Evolutionary conservation across 2,888 invertebrate genomes (phyloP).

Genomic region (Drosophila ezoana): DNA sequence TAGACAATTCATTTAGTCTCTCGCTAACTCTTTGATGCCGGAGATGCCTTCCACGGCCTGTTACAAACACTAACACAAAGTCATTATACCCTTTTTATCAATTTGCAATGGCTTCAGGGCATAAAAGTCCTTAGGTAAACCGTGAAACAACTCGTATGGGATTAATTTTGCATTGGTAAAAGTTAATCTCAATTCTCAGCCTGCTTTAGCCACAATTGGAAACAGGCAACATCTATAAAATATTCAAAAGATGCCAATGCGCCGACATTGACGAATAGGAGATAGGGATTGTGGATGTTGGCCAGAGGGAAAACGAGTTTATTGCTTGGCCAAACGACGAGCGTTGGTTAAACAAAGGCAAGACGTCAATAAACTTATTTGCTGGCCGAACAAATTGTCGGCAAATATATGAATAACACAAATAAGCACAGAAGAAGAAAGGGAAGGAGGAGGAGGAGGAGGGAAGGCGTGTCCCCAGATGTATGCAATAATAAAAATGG

Average conservation of each 20-base stretch:
- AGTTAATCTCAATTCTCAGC: conserved; percentile 16
- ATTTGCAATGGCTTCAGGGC: too few relatives aligned
- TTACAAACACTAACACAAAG: too few relatives aligned
- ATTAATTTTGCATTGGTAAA: neutral
- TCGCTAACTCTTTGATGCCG: too few relatives aligned
- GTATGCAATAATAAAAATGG: conserved; percentile 59
- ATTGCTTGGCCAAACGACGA: conserved; percentile 13
- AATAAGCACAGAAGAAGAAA: conserved; percentile 46
- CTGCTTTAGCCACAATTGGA: conserved; percentile 14
- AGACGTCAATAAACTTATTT: conserved; percentile 60
- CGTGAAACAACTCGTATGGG: too few relatives aligned
- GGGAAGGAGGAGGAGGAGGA: neutral
- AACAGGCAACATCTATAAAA: conserved; percentile 35
- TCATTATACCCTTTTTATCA: too few relatives aligned
- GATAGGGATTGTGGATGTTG: neutral
- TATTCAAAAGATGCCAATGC: conserved; percentile 40
- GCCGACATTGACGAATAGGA: conserved; percentile 21
- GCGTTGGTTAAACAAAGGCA: conserved; percentile 47
- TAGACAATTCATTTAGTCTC: too few relatives aligned
- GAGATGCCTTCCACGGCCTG: too few relatives aligned
- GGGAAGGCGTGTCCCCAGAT: conserved; percentile 32
- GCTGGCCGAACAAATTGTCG: conserved; percentile 62
- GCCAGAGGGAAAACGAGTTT: conserved; percentile 24
- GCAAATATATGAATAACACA: conserved; percentile 74
- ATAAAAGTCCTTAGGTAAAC: too few relatives aligned